These are phyloP conservation scores for Eurytoma californica DNA, from an alignment of 2,888 invertebrate species.

Conservation along the genomic window DNA sequence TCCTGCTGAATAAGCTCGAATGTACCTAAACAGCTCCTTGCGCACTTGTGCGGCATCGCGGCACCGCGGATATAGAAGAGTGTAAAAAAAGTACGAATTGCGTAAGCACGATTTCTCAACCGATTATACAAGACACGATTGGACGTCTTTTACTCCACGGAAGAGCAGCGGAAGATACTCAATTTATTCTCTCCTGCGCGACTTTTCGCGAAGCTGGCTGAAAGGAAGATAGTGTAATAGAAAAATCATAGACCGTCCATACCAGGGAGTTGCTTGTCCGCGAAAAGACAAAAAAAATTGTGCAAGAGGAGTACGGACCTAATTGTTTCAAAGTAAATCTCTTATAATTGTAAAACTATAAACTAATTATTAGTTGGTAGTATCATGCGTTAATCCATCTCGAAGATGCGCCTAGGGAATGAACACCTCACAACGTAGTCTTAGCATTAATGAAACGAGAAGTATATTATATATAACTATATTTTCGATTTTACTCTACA, in stretches of 20 bases:
- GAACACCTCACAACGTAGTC: constrained; percentile 46
- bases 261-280: constrained; percentile 63
- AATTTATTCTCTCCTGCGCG: background rate
- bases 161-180: background rate
- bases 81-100: constrained; percentile 41
- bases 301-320: background rate
- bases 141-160: background rate
- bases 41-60: constrained; percentile 66
- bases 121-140: background rate
- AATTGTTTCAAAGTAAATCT: constrained; percentile 4
- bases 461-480: constrained; percentile 59
- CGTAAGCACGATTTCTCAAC: background rate
- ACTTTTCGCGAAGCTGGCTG: background rate
- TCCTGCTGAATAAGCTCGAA: constrained; percentile 63
- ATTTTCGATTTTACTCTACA: constrained; percentile 68
- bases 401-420: constrained; percentile 33
- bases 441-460: constrained; percentile 42
- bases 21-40: constrained; percentile 66
- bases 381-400: constrained; percentile 30
- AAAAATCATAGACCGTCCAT: constrained; percentile 65
- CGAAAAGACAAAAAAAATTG: constrained; percentile 21
- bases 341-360: constrained; percentile 32
- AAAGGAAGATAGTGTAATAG: constrained; percentile 52
- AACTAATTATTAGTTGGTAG: constrained; percentile 42
- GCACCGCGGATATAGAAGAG: constrained; percentile 59